These are phyloP conservation scores for Drosophila quinaria DNA, from an alignment of 2,888 invertebrate genomes.

Conservation along the genomic window DNA sequence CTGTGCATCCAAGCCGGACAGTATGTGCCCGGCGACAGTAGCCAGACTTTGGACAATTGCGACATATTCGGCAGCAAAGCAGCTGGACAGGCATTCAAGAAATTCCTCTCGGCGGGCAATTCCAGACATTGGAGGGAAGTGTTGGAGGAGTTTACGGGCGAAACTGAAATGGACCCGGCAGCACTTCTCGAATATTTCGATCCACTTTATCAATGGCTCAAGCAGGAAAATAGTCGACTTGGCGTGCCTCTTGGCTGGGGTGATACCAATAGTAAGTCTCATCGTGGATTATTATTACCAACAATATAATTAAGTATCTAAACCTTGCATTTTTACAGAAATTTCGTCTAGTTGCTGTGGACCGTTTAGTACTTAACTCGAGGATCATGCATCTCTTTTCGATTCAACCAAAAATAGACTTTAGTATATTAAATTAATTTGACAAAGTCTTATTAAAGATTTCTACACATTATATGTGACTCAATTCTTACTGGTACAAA, in stretches of 20 bases:
- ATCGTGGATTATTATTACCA: background rate
- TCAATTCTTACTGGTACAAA: background rate
- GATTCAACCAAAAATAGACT: background rate
- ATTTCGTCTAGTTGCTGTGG: slow-evolving; percentile 70
- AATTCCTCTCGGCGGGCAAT: slow-evolving; percentile 89
- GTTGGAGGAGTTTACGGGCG: slow-evolving; percentile 92
- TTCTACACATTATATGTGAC: background rate
- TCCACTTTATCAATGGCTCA: slow-evolving; percentile 91
- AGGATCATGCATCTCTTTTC: background rate
- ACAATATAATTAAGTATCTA: background rate
- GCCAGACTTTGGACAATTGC: slow-evolving; percentile 88
- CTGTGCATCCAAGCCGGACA: slow-evolving; percentile 91
- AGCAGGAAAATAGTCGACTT: slow-evolving; percentile 89
- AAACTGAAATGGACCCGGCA: slow-evolving; percentile 90
- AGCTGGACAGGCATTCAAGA: slow-evolving; percentile 91
- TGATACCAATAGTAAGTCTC: slow-evolving; percentile 80
- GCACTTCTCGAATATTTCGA: slow-evolving; percentile 93
- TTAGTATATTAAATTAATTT: slow-evolving; percentile 1
- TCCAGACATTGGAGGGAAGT: slow-evolving; percentile 93
- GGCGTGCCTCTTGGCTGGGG: slow-evolving; percentile 89
- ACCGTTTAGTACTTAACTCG: slow-evolving; percentile 60
- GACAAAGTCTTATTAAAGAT: background rate
- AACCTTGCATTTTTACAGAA: slow-evolving; percentile 54
- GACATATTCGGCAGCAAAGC: slow-evolving; percentile 93
- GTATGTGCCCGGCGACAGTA: slow-evolving; percentile 87